Base-by-base conservation (phyloP, 1,140 invertebrate species). In the Heliconius melpomene region DNA sequence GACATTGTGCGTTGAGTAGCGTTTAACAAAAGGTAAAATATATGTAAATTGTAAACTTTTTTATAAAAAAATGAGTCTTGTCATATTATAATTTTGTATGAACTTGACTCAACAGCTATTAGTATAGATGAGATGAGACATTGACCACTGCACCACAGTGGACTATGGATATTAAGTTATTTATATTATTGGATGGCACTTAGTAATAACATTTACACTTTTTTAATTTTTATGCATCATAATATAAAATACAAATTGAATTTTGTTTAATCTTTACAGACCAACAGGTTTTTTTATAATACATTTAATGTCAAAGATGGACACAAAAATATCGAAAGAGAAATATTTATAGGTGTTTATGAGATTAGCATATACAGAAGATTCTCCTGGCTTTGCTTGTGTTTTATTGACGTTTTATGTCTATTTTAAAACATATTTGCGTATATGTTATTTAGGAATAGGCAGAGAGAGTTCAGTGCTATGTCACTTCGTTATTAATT, bases 141-240 rank as follows among this genome's bases (percentile, higher is more conserved):
- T 5, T 46, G 13, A 46, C 3, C 40, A 60, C 54, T 60, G n/a
- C n/a, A 5, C 60, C 26, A 66, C 13, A 13, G 60, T 29, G 40
- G 77, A 78, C 29, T 52, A 2, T 46, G 40, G 40, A 46, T 38
- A 40, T 66, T 66, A 66, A 66, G 60, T 29, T 66, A 66, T 66
- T 29, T 66, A 29, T 66, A 29, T 66, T 26, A 66, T 29, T 66
- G 60, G 26, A 29, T 5, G 60, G 60, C 60, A 66, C 60, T 66
- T 66, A 66, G 23, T 26, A 29, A 66, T 66, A 66, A 66, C 60
- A 66, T 66, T 66, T 66, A 66, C 60, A 66, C 60, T 66, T 66
- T 66, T 66, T 66, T 66, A 66, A 66, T 66, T 66, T 66, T 66
- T 66, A 66, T 66, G 60, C 60, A 66, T 66, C 60, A 29, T 66